Percentiles rank a stretch among this genome's conserved stretches.
These are phyloP conservation scores for Itoplectis maculator DNA, from an alignment of 2,888 invertebrate genomes.

Conservation along the genomic window DNA sequence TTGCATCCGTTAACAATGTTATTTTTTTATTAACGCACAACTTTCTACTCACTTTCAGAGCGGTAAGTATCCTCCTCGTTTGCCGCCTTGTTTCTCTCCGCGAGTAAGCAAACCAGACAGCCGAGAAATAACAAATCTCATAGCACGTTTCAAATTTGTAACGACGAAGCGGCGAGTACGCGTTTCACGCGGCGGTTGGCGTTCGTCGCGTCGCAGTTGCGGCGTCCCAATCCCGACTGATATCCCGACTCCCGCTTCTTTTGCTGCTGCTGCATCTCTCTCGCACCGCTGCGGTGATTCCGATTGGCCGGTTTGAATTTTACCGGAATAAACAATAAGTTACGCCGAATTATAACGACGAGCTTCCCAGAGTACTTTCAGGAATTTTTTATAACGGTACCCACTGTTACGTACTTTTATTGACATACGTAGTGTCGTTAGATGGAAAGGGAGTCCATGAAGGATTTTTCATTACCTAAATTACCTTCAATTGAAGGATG, in stretches of 20 bases:
- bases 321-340: background rate
- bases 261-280: background rate
- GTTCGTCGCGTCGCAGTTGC: background rate
- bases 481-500: background rate
- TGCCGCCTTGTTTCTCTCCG: background rate
- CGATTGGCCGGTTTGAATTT: conserved; percentile 5
- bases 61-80: background rate
- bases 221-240: too few relatives aligned
- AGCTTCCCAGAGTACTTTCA: too few relatives aligned
- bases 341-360: too few relatives aligned
- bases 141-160: conserved; percentile 44
- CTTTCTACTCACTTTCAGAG: conserved; percentile 19
- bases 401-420: background rate
- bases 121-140: conserved; percentile 23
- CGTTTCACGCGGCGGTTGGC: too few relatives aligned
- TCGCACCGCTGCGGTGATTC: background rate
- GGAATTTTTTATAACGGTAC: background rate
- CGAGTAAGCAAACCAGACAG: background rate
- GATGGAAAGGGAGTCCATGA: background rate
- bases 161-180: conserved; percentile 38
- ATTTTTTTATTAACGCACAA: background rate
- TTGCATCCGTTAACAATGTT: too few relatives aligned
- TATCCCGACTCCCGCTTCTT: too few relatives aligned
- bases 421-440: too few relatives aligned
- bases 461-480: background rate